Evolutionary conservation across 2,888 invertebrate genomes (phyloP).

Genomic region (Coelinius sp.): DNA sequence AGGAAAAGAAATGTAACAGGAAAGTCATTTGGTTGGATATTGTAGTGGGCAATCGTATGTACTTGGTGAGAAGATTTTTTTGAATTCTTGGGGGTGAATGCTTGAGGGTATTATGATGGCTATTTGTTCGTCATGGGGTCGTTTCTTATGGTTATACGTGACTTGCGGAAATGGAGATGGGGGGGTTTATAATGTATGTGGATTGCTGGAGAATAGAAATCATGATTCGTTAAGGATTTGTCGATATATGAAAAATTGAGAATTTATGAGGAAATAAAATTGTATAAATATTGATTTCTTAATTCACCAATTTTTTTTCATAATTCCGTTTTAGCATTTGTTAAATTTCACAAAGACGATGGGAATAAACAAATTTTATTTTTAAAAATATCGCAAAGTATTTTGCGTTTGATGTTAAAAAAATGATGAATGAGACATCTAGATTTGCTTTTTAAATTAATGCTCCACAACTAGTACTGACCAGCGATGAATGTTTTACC

Average conservation of each 20-base stretch:
- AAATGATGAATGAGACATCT: constrained; percentile 12
- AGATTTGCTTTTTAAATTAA: constrained; percentile 13
- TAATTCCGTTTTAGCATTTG: neutral
- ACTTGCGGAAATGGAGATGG: constrained; percentile 54
- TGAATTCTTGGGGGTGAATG: constrained; percentile 45
- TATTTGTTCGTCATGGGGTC: constrained; percentile 50
- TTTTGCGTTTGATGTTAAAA: neutral
- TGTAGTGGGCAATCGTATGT: constrained; percentile 46
- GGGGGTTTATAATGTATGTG: neutral
- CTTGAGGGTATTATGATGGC: constrained; percentile 24
- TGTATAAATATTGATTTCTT: neutral
- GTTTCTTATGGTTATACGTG: constrained; percentile 50
- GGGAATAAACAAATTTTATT: neutral
- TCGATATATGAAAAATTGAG: neutral
- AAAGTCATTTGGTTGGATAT: constrained; percentile 53
- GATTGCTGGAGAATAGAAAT: neutral
- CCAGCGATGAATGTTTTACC: constrained; percentile 57
- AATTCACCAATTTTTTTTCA: neutral
- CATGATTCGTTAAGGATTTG: neutral
- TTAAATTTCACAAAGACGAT: too few species aligned
- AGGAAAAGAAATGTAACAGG: constrained; percentile 46
- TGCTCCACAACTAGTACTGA: constrained; percentile 45
- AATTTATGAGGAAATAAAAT: neutral
- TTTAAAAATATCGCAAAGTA: neutral
- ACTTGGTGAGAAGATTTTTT: constrained; percentile 26